These are phyloP conservation scores for Popillia japonica DNA, from an alignment of 1,140 invertebrate genomes.

Conservation along the genomic window DNA sequence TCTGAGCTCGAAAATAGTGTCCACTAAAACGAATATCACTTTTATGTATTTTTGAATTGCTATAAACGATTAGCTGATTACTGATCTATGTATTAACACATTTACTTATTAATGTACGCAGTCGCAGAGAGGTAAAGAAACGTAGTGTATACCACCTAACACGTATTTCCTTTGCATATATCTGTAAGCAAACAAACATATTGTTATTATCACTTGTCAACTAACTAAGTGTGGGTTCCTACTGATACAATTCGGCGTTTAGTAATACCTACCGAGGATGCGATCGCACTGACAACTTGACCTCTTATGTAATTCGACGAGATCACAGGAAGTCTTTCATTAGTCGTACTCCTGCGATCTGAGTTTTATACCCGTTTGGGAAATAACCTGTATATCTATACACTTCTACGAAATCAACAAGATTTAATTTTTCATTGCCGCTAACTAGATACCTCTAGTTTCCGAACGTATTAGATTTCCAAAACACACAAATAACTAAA, in stretches of 20 bases:
- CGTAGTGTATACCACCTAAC: no score
- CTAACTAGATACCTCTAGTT: neutral
- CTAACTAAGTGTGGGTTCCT: neutral
- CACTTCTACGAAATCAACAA: neutral
- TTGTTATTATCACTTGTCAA: neutral
- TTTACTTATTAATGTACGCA: no score
- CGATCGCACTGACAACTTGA: constrained; percentile 19
- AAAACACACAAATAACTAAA: no score
- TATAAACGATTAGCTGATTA: no score
- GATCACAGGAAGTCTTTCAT: constrained; percentile 16
- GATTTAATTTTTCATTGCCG: neutral
- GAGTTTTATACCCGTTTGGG: neutral
- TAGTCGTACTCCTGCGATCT: constrained; percentile 1
- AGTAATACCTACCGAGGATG: neutral
- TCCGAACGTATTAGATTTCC: no score
- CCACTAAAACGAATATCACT: no score
- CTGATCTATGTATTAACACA: no score
- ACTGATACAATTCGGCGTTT: neutral
- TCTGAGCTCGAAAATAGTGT: no score
- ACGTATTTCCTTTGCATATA: neutral
- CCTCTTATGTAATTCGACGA: constrained; percentile 17
- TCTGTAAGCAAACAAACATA: neutral
- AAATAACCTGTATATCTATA: neutral
- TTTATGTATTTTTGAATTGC: no score
- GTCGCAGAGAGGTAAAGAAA: no score